These are phyloP conservation scores for Abrostola triplasia DNA, from an alignment of 2,888 invertebrate species.

Conservation along the genomic window DNA sequence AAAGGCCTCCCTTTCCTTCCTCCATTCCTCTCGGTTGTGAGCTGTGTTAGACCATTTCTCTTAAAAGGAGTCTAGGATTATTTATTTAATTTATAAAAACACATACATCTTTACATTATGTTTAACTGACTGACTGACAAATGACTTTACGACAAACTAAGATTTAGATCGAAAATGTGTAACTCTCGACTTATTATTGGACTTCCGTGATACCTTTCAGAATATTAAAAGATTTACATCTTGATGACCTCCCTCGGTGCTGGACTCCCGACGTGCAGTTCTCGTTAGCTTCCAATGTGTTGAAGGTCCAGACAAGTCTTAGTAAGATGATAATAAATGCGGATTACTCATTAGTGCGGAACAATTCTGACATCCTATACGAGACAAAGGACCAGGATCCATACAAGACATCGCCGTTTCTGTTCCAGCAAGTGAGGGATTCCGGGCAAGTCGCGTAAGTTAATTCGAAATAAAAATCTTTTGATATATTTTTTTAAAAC, in stretches of 20 bases:
- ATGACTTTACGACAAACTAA: too few species aligned
- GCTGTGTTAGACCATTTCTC: too few species aligned
- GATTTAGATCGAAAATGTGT: too few species aligned
- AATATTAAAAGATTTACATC: constrained; percentile 60
- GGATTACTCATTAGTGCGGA: constrained; percentile 67
- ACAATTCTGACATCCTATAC: constrained; percentile 62
- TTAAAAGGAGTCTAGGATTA: too few species aligned
- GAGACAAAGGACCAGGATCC: constrained; percentile 48
- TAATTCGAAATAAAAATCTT: not conserved
- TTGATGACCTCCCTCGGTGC: constrained; percentile 63
- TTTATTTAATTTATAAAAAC: too few species aligned
- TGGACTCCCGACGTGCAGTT: constrained; percentile 63
- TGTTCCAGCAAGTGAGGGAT: constrained; percentile 65
- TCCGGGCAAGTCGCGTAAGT: constrained; percentile 73
- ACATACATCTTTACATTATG: too few species aligned
- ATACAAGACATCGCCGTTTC: constrained; percentile 69
- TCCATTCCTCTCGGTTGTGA: too few species aligned
- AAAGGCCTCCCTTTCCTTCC: too few species aligned
- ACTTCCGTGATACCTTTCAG: constrained; percentile 56
- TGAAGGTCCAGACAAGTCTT: constrained; percentile 64
- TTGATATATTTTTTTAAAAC: too few species aligned
- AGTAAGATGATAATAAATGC: constrained; percentile 69
- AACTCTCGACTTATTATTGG: too few species aligned
- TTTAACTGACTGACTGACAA: too few species aligned
- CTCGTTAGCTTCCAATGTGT: constrained; percentile 64